These are phyloP conservation scores for Micoletzkya japonica DNA, from an alignment of 2,888 invertebrate species.

Conservation along the genomic window DNA sequence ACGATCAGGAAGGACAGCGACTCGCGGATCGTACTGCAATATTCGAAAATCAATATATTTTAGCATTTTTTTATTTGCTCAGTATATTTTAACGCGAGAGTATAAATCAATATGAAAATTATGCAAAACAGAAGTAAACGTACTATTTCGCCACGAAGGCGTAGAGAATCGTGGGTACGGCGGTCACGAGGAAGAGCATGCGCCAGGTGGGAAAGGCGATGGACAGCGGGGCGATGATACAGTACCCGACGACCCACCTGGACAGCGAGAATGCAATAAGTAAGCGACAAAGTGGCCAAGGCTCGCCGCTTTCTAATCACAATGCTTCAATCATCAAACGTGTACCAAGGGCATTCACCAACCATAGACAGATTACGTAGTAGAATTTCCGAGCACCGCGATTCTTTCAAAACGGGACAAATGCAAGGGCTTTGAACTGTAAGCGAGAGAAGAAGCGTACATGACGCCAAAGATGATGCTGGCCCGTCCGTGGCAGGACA, in stretches of 20 bases:
- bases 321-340: too few species aligned
- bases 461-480: constrained; percentile 23
- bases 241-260: constrained; percentile 43
- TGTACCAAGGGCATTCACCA: too few species aligned
- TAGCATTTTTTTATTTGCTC: not conserved
- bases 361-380: too few species aligned
- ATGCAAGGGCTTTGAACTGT: too few species aligned
- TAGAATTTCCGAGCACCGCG: too few species aligned
- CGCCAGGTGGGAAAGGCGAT: constrained; percentile 39
- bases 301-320: not conserved
- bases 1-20: constrained; percentile 36
- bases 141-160: constrained; percentile 34
- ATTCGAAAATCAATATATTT: not conserved
- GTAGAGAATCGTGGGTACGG: constrained; percentile 31
- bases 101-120: not conserved
- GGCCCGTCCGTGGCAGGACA: constrained; percentile 23
- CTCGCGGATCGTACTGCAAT: constrained; percentile 34
- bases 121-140: constrained; percentile 20
- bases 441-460: constrained; percentile 25
- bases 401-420: too few species aligned
- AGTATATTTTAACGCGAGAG: not conserved
- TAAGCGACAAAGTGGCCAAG: not conserved
- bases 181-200: constrained; percentile 30
- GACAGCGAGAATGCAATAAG: not conserved
- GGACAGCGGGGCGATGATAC: constrained; percentile 38